Conservation (phyloP, 2,797 vertebrate genomes). For the Spheniscus humboldti region DNA sequence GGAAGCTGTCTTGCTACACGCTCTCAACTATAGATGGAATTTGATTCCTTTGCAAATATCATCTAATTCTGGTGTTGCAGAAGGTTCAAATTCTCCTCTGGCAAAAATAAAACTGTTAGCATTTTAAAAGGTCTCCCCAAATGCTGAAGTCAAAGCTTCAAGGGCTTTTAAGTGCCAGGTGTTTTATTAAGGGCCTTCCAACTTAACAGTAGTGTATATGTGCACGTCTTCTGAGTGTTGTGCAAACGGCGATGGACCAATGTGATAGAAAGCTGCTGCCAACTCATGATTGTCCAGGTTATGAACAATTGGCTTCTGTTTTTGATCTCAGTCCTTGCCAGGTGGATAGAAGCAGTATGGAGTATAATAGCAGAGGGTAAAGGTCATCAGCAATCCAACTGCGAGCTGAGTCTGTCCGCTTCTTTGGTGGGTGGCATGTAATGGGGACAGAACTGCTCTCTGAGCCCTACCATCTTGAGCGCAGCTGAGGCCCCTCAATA, state of each 20-base stretch:
- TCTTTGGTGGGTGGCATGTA: not conserved
- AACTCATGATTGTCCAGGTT: not conserved
- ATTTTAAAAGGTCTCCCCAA: not conserved
- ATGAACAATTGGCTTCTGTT: not conserved
- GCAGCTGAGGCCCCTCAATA: not conserved
- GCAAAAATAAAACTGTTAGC: not conserved
- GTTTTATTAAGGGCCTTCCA: not conserved
- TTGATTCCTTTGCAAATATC: not conserved
- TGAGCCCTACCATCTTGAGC: not conserved
- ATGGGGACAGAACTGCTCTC: not conserved
- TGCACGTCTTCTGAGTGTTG: too few relatives aligned
- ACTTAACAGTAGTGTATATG: fast-evolving
- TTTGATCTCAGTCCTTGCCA: not conserved
- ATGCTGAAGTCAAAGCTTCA: not conserved
- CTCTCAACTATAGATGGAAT: not conserved
- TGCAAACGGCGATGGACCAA: not conserved
- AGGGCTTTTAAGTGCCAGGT: not conserved
- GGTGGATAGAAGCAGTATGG: not conserved
- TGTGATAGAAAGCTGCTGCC: not conserved
- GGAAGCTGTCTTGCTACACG: not conserved
- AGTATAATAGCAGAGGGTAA: not conserved
- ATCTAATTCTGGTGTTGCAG: not conserved
- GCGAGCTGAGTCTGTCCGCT: not conserved
- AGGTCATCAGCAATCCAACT: not conserved
- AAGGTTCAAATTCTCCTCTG: not conserved